Percentiles rank a stretch among this genome's conserved stretches.
These are phyloP conservation scores for Neoascia interrupta DNA, from an alignment of 2,888 invertebrate species.

Conservation along the genomic window DNA sequence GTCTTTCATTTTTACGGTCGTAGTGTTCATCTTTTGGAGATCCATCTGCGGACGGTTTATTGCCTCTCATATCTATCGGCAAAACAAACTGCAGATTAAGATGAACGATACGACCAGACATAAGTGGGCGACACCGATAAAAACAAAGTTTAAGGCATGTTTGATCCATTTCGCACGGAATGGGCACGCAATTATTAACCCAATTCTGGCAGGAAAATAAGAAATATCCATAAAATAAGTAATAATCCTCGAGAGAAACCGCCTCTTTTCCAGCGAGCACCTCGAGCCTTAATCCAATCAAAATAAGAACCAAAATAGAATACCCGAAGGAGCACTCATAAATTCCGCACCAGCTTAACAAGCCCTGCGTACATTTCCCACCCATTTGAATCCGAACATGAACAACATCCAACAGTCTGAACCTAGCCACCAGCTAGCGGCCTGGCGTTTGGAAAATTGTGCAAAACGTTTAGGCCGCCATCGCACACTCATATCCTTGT, in stretches of 20 bases:
- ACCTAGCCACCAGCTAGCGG: background rate
- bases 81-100: constrained; percentile 22
- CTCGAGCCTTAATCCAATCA: constrained; percentile 45
- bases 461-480: constrained; percentile 18
- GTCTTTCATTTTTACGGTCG: constrained; percentile 28
- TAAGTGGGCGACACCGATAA: constrained; percentile 59
- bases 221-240: constrained; percentile 44
- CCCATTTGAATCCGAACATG: constrained; percentile 33
- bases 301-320: constrained; percentile 33
- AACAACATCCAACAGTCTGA: constrained; percentile 17
- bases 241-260: constrained; percentile 30
- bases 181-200: constrained; percentile 56
- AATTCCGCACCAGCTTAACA: constrained; percentile 23
- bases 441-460: too few species aligned
- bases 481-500: constrained; percentile 27
- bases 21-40: constrained; percentile 33
- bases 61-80: constrained; percentile 14
- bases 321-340: constrained; percentile 39
- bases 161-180: constrained; percentile 47
- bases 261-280: constrained; percentile 17
- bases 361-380: constrained; percentile 26
- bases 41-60: constrained; percentile 34
- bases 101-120: constrained; percentile 13
- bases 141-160: constrained; percentile 36
- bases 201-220: constrained; percentile 19